A percentile compares a stretch with the other conserved stretches of the same genome.
These are phyloP conservation scores for Gallinago nigripennis DNA, from an alignment of 2,797 vertebrate genomes.

Conservation along the genomic window DNA sequence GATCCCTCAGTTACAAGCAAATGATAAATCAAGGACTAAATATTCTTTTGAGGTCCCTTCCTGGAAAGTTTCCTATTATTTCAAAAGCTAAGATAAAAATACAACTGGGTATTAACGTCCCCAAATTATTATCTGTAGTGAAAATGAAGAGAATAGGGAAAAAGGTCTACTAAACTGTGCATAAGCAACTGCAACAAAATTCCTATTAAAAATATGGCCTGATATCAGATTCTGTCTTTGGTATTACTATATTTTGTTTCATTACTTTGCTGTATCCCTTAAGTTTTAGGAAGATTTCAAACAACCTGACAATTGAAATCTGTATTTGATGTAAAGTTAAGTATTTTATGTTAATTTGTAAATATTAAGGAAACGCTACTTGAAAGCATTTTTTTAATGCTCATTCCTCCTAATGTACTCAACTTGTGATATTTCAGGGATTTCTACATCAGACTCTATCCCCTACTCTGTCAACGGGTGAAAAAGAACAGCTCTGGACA, in stretches of 20 bases:
- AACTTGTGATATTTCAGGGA: background rate
- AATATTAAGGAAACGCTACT: background rate
- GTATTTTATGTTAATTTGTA: background rate
- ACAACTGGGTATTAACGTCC: background rate
- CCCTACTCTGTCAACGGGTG: background rate
- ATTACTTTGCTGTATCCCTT: background rate
- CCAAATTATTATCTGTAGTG: slow-evolving; percentile 13
- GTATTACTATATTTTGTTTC: background rate
- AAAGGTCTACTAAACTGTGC: background rate
- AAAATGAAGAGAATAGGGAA: background rate
- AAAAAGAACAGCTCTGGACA: background rate
- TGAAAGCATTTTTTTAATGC: background rate
- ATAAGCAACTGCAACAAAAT: background rate
- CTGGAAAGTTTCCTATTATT: background rate
- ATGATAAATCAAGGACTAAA: slow-evolving; percentile 5
- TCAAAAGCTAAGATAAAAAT: slow-evolving; percentile 24
- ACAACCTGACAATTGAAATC: background rate
- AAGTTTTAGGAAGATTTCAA: background rate
- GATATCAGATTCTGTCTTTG: background rate
- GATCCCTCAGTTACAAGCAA: background rate
- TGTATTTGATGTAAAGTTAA: background rate
- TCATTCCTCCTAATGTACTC: background rate
- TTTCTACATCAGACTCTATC: background rate
- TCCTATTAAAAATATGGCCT: background rate
- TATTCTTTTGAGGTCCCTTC: background rate